Percentiles rank a stretch among this genome's conserved stretches.
Conservation (phyloP, 2,888 invertebrate species). For the Pachydiplax longipennis region DNA sequence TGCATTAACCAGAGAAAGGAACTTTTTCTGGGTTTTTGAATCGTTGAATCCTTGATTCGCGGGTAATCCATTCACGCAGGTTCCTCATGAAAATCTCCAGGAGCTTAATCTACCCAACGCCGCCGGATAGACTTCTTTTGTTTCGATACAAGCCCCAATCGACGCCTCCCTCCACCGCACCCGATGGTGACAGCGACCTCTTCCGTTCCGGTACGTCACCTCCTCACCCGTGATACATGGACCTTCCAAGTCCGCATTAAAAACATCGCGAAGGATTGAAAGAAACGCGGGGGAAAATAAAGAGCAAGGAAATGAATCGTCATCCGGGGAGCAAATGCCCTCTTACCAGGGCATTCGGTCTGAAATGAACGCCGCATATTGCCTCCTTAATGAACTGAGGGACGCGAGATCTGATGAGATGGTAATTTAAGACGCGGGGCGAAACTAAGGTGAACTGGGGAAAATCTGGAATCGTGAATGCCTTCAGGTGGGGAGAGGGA, state of each 20-base stretch:
- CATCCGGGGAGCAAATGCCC: background rate
- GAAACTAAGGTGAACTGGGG: background rate
- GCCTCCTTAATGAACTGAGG: background rate
- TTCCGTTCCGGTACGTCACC: background rate
- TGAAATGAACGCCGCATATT: background rate
- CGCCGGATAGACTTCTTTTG: background rate
- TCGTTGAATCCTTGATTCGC: background rate
- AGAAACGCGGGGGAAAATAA: background rate
- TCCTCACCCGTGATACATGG: background rate
- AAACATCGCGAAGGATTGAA: background rate
- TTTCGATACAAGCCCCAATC: background rate
- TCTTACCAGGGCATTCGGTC: background rate
- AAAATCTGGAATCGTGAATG: background rate
- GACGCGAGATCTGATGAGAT: background rate
- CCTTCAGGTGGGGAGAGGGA: background rate
- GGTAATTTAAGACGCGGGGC: background rate
- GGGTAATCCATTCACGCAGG: background rate
- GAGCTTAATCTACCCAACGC: background rate
- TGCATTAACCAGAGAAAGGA: background rate
- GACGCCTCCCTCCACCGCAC: background rate
- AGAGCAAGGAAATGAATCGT: background rate
- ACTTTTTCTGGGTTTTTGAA: background rate
- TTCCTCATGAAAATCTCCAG: background rate
- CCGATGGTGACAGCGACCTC: background rate
- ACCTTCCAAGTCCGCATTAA: background rate